Percentiles rank a stretch among this genome's conserved stretches.
These are phyloP conservation scores for Calyptommatus sinebrachiatus DNA, from an alignment of 2,113 vertebrate genomes.

Conservation along the genomic window DNA sequence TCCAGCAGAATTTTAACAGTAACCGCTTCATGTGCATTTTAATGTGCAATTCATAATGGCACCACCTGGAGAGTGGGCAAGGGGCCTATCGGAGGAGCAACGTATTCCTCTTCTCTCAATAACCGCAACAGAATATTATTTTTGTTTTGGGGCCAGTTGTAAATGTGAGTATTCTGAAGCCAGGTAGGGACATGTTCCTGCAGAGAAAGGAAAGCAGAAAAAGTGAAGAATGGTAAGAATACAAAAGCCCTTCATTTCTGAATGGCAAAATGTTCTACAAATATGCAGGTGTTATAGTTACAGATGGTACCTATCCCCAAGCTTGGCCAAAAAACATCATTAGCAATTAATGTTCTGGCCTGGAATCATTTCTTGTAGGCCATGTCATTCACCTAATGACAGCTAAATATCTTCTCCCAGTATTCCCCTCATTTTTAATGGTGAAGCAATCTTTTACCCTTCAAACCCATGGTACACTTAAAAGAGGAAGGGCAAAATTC, in stretches of 20 bases:
- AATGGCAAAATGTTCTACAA: background rate
- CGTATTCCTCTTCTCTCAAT: conserved; percentile 87
- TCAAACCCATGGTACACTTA: no score
- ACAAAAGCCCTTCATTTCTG: conserved; percentile 33
- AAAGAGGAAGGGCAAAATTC: background rate
- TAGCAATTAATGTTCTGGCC: conserved; percentile 1
- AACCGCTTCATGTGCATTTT: conserved; percentile 26
- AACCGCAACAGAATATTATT: conserved; percentile 88
- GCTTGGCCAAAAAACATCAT: background rate
- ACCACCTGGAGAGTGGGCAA: conserved; percentile 86
- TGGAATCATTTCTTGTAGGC: background rate
- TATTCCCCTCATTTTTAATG: background rate
- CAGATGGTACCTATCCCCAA: background rate
- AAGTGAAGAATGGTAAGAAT: background rate
- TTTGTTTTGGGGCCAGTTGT: conserved; percentile 85
- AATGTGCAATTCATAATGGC: conserved; percentile 64
- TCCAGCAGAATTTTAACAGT: conserved; percentile 31
- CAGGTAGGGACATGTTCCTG: conserved; percentile 89
- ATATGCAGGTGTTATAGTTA: background rate
- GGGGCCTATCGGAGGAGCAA: conserved; percentile 74
- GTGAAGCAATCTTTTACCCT: background rate
- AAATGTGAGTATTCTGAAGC: conserved; percentile 91
- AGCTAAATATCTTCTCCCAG: background rate
- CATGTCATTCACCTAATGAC: background rate
- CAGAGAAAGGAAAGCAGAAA: conserved; percentile 19